Evolutionary conservation across 1,140 invertebrate species (phyloP), one percentile per base, ranked within the genome.

Genomic region (Nephila pilipes): DNA sequence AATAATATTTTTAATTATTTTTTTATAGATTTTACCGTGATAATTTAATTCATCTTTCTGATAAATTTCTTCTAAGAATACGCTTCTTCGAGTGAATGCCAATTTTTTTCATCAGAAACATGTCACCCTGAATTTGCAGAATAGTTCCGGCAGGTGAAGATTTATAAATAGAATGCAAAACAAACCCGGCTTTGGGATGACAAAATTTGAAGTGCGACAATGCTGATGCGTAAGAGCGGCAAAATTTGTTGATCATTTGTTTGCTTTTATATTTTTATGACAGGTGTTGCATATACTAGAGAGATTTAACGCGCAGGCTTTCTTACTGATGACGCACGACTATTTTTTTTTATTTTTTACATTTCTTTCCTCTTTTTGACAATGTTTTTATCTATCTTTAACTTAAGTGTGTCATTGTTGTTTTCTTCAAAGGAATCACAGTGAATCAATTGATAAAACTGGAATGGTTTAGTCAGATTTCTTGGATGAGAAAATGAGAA

Each of bases 261-360:
- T 83, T 57, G 81, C 81, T 38, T 32, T 16, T 83, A 12, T 46
- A 83, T 46, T 22, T 83, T 55, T 54, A 83, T 83, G 81, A 83
- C 81, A 83, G 81, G 81, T 83, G 81, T 55, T n/a, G 54, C 81
- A 54, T 32, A 36, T 75, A 18, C 29, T 29, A 29, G 14, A 16
- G 29, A 18, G 14, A 75, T 29, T 36, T 20, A 36, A 18, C 81
- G n/a, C 46, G 22, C 81, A 29, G 12, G 29, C 12, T 29, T 79
- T 25, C n/a, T 32, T 16, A 5, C 25, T 75, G 38, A 57, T 83
- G 81, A 83, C 81, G 81, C 81, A 83, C 81, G 69, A 0, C 12
- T 32, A 5, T 60, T 60, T 60, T 60, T 60, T 5, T 60, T 60
- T 18, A 22, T 1, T 60, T 1, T 20, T 22, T 18, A 20, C 5